Percentiles rank a stretch among this genome's conserved stretches.
Evolutionary conservation across 2,888 invertebrate species (phyloP).

Genomic region (Capitulum mitella): DNA sequence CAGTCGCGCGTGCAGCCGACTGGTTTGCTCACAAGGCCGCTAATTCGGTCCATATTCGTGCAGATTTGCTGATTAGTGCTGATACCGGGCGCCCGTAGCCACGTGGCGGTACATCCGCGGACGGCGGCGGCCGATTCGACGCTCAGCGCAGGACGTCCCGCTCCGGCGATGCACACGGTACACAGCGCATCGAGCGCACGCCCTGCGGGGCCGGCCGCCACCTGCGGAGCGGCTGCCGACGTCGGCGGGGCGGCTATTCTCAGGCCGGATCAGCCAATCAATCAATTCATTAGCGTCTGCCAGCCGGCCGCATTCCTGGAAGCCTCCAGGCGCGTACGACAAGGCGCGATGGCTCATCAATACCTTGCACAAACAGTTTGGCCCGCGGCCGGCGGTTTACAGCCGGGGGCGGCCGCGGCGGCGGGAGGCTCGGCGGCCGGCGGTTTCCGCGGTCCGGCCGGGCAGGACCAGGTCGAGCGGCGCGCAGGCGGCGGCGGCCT

Average conservation of each 20-base stretch:
- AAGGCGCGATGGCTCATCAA: background rate
- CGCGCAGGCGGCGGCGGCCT: no score
- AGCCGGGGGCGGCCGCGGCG: background rate
- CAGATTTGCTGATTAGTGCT: background rate
- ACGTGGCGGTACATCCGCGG: no score
- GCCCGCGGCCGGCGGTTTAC: background rate
- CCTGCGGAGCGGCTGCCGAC: background rate
- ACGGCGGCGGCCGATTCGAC: no score
- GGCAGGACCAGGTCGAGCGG: no score
- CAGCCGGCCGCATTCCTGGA: background rate
- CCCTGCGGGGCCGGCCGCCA: background rate
- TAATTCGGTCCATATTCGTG: no score
- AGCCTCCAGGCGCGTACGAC: background rate
- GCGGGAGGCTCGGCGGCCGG: background rate
- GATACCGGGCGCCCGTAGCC: background rate
- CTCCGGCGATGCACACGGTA: no score
- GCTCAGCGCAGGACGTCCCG: no score
- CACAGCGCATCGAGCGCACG: no score
- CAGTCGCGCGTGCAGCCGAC: no score
- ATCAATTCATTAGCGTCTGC: background rate
- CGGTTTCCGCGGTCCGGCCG: background rate
- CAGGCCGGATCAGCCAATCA: conserved; percentile 6
- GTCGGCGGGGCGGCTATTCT: background rate
- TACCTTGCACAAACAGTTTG: background rate
- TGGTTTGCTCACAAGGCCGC: no score